Conservation (phyloP, 2,888 invertebrate genomes). For the Axea sp. region DNA sequence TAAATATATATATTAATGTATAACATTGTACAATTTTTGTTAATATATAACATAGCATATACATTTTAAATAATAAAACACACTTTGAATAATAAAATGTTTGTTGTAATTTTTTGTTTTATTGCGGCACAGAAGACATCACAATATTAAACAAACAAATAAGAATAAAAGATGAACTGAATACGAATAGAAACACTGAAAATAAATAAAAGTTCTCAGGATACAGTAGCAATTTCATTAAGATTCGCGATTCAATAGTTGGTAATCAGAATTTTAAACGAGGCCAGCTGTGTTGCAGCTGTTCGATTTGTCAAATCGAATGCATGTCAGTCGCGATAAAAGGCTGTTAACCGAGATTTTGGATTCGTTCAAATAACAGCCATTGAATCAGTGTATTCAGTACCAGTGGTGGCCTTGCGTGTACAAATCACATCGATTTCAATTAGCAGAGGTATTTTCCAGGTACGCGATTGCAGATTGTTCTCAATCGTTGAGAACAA, state of each 20-base stretch:
- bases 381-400: conserved; percentile 23
- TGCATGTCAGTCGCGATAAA: conserved; percentile 27
- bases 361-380: conserved; percentile 20
- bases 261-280: conserved; percentile 15
- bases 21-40: too few relatives aligned
- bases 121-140: too few relatives aligned
- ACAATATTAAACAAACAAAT: too few relatives aligned
- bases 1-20: too few relatives aligned
- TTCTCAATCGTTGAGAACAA: not conserved
- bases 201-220: too few relatives aligned
- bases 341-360: conserved; percentile 31
- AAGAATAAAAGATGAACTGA: too few relatives aligned
- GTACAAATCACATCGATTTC: conserved; percentile 19
- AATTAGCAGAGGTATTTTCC: conserved; percentile 16
- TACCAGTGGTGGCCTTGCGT: conserved; percentile 8
- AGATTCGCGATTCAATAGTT: conserved; percentile 1
- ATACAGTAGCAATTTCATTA: conserved; percentile 8
- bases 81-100: too few relatives aligned
- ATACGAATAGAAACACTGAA: too few relatives aligned
- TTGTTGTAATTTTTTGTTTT: too few relatives aligned
- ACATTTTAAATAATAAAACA: too few relatives aligned
- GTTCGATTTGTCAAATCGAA: conserved; percentile 19
- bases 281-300: conserved; percentile 27
- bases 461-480: not conserved
- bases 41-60: too few relatives aligned